A percentile compares a stretch with the other conserved stretches of the same genome.
Evolutionary conservation across 2,113 vertebrate genomes (phyloP).

Genomic region (Menura novaehollandiae): DNA sequence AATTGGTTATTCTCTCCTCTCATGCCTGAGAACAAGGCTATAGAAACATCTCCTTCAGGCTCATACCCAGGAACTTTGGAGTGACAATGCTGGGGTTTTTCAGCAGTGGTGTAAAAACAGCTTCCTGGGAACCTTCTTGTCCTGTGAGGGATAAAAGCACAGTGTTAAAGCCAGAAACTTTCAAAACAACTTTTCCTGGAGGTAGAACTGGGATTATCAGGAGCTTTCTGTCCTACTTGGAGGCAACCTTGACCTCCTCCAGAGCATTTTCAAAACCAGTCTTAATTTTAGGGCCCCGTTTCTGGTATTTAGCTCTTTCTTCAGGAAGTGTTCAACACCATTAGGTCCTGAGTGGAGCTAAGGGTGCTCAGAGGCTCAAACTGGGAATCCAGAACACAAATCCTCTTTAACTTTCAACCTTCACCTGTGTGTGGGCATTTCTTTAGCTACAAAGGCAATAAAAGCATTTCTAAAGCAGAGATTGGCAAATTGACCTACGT

Average conservation of each 20-base stretch:
- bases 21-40: neutral
- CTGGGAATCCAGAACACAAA: neutral
- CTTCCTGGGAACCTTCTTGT: neutral
- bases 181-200: neutral
- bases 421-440: neutral
- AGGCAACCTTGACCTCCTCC: neutral
- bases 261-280: neutral
- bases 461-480: neutral
- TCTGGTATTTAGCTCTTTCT: neutral
- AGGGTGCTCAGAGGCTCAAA: neutral
- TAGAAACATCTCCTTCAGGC: neutral
- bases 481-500: neutral
- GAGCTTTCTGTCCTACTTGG: neutral
- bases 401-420: neutral
- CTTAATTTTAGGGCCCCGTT: neutral
- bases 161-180: neutral
- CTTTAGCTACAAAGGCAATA: neutral
- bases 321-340: neutral
- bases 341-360: neutral
- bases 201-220: neutral
- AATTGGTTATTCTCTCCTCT: neutral
- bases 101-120: neutral
- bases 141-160: neutral
- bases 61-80: slow-evolving; percentile 10
- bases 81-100: neutral